Conservation (phyloP, 2,797 vertebrate genomes). For the Coccyzus lansbergi region DNA sequence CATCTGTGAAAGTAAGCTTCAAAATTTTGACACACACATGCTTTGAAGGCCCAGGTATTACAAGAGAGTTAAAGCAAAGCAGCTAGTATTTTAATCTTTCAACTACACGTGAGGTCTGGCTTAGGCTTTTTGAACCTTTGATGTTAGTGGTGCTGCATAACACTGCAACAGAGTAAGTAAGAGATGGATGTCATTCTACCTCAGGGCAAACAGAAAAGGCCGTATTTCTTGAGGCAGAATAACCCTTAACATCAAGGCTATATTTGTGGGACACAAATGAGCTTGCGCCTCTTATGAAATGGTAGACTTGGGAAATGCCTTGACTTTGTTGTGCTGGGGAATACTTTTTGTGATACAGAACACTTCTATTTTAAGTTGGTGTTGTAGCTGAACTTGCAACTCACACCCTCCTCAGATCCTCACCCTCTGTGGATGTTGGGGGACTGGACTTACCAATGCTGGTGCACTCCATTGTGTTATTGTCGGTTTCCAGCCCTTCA, state of each 20-base stretch:
- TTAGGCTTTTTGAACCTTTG: not conserved
- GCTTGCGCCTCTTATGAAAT: not conserved
- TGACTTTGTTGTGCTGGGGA: not conserved
- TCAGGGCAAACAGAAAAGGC: not conserved
- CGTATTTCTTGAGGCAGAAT: not conserved
- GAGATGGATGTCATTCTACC: not conserved
- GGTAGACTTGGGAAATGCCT: not conserved
- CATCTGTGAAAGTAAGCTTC: not conserved
- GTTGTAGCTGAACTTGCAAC: not conserved
- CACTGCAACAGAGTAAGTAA: not conserved
- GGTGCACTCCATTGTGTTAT: constrained; percentile 92
- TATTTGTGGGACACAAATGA: not conserved
- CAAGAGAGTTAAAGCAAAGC: not conserved
- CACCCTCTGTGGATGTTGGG: not conserved
- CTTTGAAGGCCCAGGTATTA: not conserved
- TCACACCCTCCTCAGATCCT: not conserved
- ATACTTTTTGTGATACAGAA: not conserved
- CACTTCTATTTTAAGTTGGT: not conserved
- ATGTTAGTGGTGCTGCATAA: not conserved
- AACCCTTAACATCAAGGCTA: not conserved
- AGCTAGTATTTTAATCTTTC: not conserved
- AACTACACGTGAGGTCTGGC: not conserved
- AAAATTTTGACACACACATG: not conserved
- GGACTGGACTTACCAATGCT: constrained; percentile 82
- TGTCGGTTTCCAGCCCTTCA: constrained; percentile 89